Conservation (phyloP, 2,113 vertebrate genomes). For the Sakesphorus luctuosus region DNA sequence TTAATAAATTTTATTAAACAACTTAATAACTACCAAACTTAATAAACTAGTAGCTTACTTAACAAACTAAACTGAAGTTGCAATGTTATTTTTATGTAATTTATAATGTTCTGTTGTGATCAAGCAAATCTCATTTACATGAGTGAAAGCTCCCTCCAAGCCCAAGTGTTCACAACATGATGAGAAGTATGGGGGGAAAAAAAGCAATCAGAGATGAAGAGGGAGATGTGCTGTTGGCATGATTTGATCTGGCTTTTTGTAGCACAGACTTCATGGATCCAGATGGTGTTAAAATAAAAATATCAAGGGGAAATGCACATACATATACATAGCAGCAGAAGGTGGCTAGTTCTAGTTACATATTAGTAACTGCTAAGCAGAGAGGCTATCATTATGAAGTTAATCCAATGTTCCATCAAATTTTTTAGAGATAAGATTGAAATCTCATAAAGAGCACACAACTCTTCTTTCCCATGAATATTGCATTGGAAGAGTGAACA, state of each 20-base stretch:
- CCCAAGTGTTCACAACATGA: not conserved
- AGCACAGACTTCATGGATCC: slow-evolving; percentile 60
- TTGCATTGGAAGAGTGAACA: not conserved
- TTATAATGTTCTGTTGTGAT: not conserved
- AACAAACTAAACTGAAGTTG: not conserved
- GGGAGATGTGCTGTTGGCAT: slow-evolving; percentile 63
- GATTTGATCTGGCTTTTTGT: slow-evolving; percentile 61
- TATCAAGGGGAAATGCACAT: slow-evolving; percentile 66
- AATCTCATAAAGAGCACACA: not conserved
- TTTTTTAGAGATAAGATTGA: not conserved
- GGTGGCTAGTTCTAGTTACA: slow-evolving; percentile 1
- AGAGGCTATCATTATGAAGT: not conserved
- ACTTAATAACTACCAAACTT: not conserved
- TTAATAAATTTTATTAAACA: not conserved
- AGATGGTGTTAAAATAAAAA: slow-evolving; percentile 25
- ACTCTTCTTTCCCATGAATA: not conserved
- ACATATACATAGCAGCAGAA: slow-evolving; percentile 22
- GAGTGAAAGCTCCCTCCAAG: not conserved
- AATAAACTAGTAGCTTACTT: not conserved
- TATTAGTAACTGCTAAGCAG: not conserved
- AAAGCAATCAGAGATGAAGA: slow-evolving; percentile 59
- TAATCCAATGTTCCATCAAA: not conserved
- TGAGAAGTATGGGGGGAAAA: slow-evolving; percentile 54
- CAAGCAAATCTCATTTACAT: not conserved
- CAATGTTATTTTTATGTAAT: not conserved